Base-by-base conservation (phyloP, 1,140 invertebrate genomes). In the Bombus cullumanus region DNA sequence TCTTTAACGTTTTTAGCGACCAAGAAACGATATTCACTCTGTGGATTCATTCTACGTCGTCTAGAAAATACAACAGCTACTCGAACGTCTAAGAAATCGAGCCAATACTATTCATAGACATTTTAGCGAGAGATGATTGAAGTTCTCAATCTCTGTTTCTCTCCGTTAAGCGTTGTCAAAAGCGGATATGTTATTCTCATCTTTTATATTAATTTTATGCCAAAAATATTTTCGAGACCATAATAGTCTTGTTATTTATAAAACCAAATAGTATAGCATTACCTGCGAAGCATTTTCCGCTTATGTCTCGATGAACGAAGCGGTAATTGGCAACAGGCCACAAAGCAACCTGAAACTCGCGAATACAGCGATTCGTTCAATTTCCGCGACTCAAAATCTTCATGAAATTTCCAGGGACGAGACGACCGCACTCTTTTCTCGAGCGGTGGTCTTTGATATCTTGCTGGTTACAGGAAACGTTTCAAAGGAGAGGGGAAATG, bases 401-500 rank as follows among this genome's bases (percentile, higher is more conserved):
- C 57, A 1, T 77, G 39, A 76, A 79, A 62, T 68, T 85, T 59
- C 71, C 22, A n/a, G 59, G n/a, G 22, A 64, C 85, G 18, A 82
- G 34, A 57, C 69, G 37, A 25, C 79, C 62, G 4, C n/a, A 72
- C 59, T 47, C 66, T 43, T 62, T 62, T 59, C n/a, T 53, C 75
- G 18, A 71, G 66, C 18, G 47, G 59, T 15, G 47, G 22, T 41
- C 41, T 39, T 78, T 79, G 64, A 57, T 81, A 72, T 80, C 31
- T 18, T 13, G 39, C 34, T 15, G 34, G 69, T 41, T 41, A 53
- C 39, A 73, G 59, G 62, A 79, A 83, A 79, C 78, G 69, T 87
- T 47, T 85, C 68, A 81, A 90, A 86, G 59, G 64, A 85, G 86
- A 57, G 59, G 77, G 89, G 79, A 90, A 90, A 88, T 85, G 80